These are phyloP conservation scores for Mylabris sibirica DNA, from an alignment of 2,888 invertebrate genomes.

Conservation along the genomic window DNA sequence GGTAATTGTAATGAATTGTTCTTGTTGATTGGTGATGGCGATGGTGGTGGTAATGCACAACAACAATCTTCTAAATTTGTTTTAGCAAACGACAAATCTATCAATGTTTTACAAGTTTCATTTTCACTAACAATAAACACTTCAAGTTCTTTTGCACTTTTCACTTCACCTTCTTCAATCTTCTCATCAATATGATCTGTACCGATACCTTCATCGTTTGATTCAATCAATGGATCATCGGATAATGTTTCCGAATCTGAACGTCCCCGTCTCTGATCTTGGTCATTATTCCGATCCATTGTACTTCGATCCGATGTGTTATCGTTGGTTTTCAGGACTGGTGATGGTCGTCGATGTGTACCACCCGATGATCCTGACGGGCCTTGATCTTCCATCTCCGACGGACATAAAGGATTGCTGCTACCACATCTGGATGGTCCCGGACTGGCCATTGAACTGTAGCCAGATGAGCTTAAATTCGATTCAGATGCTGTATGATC, in stretches of 20 bases:
- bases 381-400: conserved; percentile 78
- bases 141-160: conserved; percentile 72
- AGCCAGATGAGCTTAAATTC: conserved; percentile 83
- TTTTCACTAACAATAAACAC: conserved; percentile 60
- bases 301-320: conserved; percentile 34
- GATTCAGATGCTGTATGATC: conserved; percentile 83
- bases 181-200: conserved; percentile 75
- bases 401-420: conserved; percentile 79
- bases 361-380: conserved; percentile 63
- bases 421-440: conserved; percentile 84
- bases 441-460: conserved; percentile 86
- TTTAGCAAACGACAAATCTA: conserved; percentile 60
- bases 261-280: conserved; percentile 67
- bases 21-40: conserved; percentile 39
- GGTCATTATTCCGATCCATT: conserved; percentile 53
- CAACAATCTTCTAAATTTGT: background rate
- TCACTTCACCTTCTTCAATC: conserved; percentile 73
- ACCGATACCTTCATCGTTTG: conserved; percentile 80
- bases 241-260: conserved; percentile 80
- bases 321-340: conserved; percentile 68
- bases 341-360: conserved; percentile 65
- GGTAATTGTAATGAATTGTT: conserved; percentile 68
- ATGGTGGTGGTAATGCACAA: conserved; percentile 42
- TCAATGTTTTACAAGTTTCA: conserved; percentile 56
- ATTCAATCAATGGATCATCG: conserved; percentile 74